phyloP scores from a whole-genome alignment of 2,797 vertebrate genomes.

The Pseudochirops cupreus region DNA sequence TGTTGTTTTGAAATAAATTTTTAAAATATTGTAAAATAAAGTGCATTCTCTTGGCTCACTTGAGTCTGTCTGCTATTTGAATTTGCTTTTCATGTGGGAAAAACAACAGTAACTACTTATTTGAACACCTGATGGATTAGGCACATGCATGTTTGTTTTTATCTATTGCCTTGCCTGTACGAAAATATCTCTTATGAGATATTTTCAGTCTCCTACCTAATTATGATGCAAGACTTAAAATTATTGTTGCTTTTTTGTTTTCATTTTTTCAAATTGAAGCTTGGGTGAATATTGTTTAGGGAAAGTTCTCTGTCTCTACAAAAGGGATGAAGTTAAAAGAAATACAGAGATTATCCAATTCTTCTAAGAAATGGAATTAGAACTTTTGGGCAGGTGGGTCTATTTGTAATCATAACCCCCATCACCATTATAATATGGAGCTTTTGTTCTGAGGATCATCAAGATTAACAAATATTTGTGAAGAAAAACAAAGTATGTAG shows the following conservation, averaged over 20 bases:
- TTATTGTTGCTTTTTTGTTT: neutral
- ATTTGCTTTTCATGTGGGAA: neutral
- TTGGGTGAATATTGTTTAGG: neutral
- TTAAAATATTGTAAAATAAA: neutral
- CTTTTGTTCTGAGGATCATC: neutral
- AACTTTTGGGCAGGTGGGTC: neutral
- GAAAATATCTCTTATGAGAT: neutral
- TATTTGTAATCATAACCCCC: neutral
- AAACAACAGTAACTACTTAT: neutral
- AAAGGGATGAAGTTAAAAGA: neutral
- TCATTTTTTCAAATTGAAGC: neutral
- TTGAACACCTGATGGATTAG: slow-evolving; percentile 7
- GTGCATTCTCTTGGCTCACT: neutral
- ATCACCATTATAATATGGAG: neutral
- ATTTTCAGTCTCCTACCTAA: neutral
- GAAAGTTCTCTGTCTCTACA: neutral
- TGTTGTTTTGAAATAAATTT: neutral
- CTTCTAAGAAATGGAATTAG: neutral
- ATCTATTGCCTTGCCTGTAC: neutral
- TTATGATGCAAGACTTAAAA: neutral
- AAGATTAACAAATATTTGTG: neutral
- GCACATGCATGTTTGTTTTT: neutral
- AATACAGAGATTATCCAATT: neutral
- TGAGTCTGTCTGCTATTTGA: neutral
- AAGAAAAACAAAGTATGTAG: neutral